Evolutionary conservation across 1,140 invertebrate species (phyloP).

Genomic region (Ceratina japonica): DNA sequence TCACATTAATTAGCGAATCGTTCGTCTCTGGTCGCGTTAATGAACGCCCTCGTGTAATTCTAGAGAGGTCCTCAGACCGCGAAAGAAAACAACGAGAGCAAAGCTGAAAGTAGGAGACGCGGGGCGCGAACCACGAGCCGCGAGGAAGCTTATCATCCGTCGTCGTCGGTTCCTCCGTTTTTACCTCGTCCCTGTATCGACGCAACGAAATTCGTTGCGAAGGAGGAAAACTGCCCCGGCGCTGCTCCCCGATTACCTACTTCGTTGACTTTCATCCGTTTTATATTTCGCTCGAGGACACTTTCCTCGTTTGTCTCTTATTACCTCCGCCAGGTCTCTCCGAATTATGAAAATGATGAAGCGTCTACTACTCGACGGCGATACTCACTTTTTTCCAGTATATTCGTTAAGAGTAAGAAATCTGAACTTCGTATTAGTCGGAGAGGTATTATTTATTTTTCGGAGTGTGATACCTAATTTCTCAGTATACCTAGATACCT

Average conservation of each 20-base stretch:
- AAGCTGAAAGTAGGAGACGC: conserved; percentile 42
- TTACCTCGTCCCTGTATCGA: background rate
- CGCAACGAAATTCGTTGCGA: conserved; percentile 11
- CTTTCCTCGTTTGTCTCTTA: conserved; percentile 18
- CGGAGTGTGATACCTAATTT: no score
- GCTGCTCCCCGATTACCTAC: conserved; percentile 19
- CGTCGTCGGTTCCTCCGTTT: background rate
- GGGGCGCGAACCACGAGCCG: conserved; percentile 12
- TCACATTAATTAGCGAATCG: conserved; percentile 64
- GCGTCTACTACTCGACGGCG: background rate
- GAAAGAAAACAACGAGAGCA: conserved; percentile 61
- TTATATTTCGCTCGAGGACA: conserved; percentile 28
- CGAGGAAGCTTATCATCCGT: background rate
- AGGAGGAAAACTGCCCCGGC: background rate
- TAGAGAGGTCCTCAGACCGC: conserved; percentile 39
- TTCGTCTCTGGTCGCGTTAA: conserved; percentile 49
- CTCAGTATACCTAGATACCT: no score
- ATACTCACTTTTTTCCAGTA: background rate
- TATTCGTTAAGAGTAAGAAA: background rate
- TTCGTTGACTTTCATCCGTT: conserved; percentile 28
- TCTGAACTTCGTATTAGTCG: background rate
- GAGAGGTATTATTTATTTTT: no score
- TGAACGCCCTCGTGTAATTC: conserved; percentile 53
- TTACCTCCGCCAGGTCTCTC: background rate
- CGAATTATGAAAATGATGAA: conserved; percentile 32